Evolutionary conservation across 2,797 vertebrate genomes (phyloP), one percentile per base, ranked within the genome.

Genomic region (Spatula clypeata): DNA sequence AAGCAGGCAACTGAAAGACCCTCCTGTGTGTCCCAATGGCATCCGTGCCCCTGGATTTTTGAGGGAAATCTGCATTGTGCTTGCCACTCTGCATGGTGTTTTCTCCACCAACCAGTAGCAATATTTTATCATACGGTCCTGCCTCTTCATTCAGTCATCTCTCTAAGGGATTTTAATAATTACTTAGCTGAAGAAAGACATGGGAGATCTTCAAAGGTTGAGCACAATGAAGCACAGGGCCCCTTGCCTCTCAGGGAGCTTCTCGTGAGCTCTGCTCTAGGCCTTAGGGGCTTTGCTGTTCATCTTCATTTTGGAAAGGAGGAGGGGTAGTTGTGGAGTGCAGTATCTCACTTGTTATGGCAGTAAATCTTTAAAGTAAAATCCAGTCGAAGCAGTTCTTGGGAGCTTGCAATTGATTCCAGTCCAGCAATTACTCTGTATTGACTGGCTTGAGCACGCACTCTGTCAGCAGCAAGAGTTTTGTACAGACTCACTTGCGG

Each of bases 11-110:
- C n/a, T 5, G 54, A 55, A 58, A 62, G 77, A 86, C 44, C 74
- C 61, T 93, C 19, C 23, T 0, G 0, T 2, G 13, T 11, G 13
- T 66, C 74, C 65, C 0, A 0, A 4, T 11, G 9, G 18, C 54
- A 76, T 34, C 73, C 19, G 0, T 0, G 3, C n/a, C 26, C 24
- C 24, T 4, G 3, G 7, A 27, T 58, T 74, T 42, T 32, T 20
- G 2, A 2, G 32, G 74, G 54, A 34, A 75, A 20, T 24, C n/a
- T 45, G 40, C 57, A 57, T 32, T 55, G 23, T 2, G 1, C 31
- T 81, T 49, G 65, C 42, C 64, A 29, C 10, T n/a, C 40, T 55
- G 10, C 64, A 1, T 5, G 0, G 26, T 0, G 0, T 27, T n/a
- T n/a, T 20, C 65, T 51, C 10, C 53, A 11, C 32, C 73, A 45